Percentiles rank a stretch among this genome's conserved stretches.
These are phyloP conservation scores for Ridgeia piscesae DNA, from an alignment of 1,140 invertebrate species.

Conservation along the genomic window DNA sequence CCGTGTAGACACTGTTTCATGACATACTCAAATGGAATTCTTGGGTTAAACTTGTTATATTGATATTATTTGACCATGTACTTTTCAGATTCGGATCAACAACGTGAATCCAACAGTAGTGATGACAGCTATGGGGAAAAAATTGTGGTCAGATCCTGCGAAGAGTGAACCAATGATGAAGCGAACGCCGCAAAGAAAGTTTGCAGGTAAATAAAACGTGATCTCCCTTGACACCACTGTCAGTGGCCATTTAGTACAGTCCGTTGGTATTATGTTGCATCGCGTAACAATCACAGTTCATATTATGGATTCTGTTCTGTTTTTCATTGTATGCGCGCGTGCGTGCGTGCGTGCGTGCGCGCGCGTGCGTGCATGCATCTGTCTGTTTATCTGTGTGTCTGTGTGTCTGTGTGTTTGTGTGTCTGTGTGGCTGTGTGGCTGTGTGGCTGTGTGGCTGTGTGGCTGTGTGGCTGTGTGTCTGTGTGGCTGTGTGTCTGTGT, in stretches of 20 bases:
- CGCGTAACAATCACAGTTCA: neutral
- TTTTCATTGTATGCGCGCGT: neutral
- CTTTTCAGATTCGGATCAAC: neutral
- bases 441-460: no score
- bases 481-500: no score
- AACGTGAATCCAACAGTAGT: neutral
- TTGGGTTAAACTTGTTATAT: no score
- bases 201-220: neutral
- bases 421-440: no score
- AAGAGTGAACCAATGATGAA: neutral
- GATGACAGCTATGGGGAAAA: neutral
- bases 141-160: neutral
- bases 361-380: no score
- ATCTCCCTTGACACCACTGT: neutral
- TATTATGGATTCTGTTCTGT: neutral
- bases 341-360: no score
- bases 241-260: neutral
- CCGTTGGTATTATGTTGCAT: neutral
- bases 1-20: no score
- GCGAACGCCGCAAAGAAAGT: neutral
- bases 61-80: no score
- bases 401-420: no score
- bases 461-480: no score
- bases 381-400: no score
- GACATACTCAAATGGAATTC: no score